phyloP scores from a whole-genome alignment of 2,797 vertebrate genomes.

The Xenops minutus region DNA sequence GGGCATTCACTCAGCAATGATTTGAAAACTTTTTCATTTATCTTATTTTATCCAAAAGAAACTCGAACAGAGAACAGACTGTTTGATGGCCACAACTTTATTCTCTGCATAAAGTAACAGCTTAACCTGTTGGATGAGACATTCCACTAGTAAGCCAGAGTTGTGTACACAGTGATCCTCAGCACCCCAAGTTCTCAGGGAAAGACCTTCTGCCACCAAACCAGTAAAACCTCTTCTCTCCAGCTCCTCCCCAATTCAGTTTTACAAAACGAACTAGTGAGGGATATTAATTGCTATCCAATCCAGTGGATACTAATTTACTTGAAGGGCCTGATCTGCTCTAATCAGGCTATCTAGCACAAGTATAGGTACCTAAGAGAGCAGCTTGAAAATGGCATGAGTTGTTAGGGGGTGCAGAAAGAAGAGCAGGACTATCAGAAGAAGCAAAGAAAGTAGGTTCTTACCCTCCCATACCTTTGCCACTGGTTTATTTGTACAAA shows the following conservation, averaged over 20 bases:
- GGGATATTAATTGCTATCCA: background rate
- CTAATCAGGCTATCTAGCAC: background rate
- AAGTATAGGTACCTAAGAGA: background rate
- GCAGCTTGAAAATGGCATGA: background rate
- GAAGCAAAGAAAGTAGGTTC: background rate
- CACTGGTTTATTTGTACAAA: background rate
- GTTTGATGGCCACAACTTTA: conserved; percentile 29
- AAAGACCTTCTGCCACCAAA: conserved; percentile 3
- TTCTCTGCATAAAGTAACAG: conserved; percentile 9
- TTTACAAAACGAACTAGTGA: background rate
- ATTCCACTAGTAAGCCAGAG: background rate
- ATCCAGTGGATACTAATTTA: background rate
- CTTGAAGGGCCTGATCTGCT: background rate
- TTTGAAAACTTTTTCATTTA: conserved; percentile 12
- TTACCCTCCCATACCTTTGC: background rate
- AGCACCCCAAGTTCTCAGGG: background rate
- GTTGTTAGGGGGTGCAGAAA: background rate
- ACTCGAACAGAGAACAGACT: background rate
- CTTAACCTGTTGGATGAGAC: background rate
- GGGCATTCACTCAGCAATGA: background rate
- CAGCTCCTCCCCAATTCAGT: background rate
- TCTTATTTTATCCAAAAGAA: conserved; percentile 13
- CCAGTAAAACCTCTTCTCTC: background rate
- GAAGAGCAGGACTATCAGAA: background rate
- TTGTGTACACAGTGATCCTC: background rate